These are phyloP conservation scores for Patagioenas fasciata DNA, from an alignment of 2,113 vertebrate genomes.

Conservation along the genomic window DNA sequence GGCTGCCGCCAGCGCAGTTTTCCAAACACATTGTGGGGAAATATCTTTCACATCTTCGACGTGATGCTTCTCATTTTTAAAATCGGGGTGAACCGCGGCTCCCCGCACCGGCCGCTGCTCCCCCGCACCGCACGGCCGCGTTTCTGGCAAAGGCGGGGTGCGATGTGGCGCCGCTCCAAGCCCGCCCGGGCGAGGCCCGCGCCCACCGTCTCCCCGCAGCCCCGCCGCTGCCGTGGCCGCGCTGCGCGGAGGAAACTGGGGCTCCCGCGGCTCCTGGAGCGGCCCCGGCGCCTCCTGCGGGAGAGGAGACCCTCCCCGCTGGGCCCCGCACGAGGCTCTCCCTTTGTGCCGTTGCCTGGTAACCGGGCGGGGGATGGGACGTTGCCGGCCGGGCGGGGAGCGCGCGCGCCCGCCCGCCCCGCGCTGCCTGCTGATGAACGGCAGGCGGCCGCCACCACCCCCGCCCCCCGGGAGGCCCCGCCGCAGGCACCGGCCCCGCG, in stretches of 20 bases:
- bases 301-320: conserved; percentile 33
- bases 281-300: neutral
- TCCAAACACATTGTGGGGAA: neutral
- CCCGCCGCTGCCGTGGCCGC: too few species aligned
- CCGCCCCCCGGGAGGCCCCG: neutral
- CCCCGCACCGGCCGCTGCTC: neutral
- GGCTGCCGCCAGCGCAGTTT: neutral
- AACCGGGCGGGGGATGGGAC: conserved; percentile 83
- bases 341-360: conserved; percentile 86
- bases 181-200: neutral
- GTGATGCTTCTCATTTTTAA: neutral
- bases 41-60: too few species aligned
- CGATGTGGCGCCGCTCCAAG: neutral
- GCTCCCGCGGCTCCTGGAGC: neutral
- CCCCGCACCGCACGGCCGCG: neutral
- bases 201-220: neutral
- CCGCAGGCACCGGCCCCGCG: neutral
- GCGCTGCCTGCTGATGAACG: conserved; percentile 1
- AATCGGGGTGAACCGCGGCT: rapidly evolving
- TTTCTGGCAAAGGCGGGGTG: too few species aligned
- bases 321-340: conserved; percentile 28
- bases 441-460: too few species aligned
- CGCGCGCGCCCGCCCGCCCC: conserved; percentile 53
- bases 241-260: neutral
- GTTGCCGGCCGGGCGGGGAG: too few species aligned